These are phyloP conservation scores for Lymantria dispar DNA, from an alignment of 2,888 invertebrate genomes.

Conservation along the genomic window DNA sequence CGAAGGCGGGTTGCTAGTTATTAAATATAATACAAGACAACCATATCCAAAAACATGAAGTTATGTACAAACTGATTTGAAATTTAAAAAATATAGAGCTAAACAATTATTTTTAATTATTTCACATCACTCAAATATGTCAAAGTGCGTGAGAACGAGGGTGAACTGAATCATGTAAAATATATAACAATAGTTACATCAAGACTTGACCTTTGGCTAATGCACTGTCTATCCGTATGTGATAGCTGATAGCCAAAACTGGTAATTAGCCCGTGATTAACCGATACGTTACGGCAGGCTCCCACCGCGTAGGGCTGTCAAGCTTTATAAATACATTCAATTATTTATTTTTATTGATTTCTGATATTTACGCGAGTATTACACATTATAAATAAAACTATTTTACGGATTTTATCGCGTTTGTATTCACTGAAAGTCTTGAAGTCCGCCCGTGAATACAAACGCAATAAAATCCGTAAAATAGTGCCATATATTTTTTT, in stretches of 20 bases:
- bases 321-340: not conserved
- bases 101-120: no score
- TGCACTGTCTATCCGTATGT: conserved; percentile 67
- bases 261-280: conserved; percentile 73
- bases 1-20: no score
- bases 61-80: no score
- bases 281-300: conserved; percentile 54
- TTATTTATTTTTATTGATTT: not conserved
- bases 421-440: no score
- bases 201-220: conserved; percentile 57
- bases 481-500: no score
- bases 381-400: no score
- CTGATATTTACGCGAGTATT: not conserved
- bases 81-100: no score
- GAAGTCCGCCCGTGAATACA: no score
- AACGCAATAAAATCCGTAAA: no score
- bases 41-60: no score
- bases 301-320: conserved; percentile 52
- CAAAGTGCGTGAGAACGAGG: conserved; percentile 31
- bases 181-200: conserved; percentile 33
- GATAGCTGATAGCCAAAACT: conserved; percentile 73
- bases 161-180: conserved; percentile 23
- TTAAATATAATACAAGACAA: no score
- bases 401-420: no score
- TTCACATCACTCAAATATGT: conserved; percentile 5